Conservation (phyloP, 1,140 invertebrate genomes). For the Ylistrum balloti region DNA sequence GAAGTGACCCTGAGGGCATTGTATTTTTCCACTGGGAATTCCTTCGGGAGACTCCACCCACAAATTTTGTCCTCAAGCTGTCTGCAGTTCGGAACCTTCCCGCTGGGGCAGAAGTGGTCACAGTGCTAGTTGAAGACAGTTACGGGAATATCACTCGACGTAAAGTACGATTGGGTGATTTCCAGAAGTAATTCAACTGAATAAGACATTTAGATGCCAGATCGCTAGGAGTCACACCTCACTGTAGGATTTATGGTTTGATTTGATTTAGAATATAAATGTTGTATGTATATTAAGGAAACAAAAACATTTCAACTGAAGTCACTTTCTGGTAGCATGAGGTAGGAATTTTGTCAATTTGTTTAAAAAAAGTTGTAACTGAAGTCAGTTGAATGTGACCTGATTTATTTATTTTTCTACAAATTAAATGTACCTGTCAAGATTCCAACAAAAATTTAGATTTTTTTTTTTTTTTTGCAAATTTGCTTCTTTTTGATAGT, state of each 20-base stretch:
- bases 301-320: background rate
- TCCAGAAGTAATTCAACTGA: slow-evolving; percentile 51
- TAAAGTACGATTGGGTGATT: slow-evolving; percentile 71
- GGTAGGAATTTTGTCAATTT: too few species aligned
- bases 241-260: background rate
- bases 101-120: slow-evolving; percentile 65
- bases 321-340: background rate
- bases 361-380: too few species aligned
- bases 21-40: slow-evolving; percentile 88
- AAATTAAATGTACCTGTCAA: too few species aligned
- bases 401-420: too few species aligned
- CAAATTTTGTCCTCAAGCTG: slow-evolving; percentile 70
- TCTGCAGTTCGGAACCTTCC: slow-evolving; percentile 73
- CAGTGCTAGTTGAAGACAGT: slow-evolving; percentile 75
- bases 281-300: background rate
- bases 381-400: too few species aligned
- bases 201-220: background rate
- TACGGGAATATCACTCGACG: slow-evolving; percentile 78
- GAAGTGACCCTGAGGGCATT: slow-evolving; percentile 84
- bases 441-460: too few species aligned
- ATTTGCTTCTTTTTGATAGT: too few species aligned
- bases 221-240: background rate
- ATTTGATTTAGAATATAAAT: slow-evolving; percentile 12
- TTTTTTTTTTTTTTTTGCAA: too few species aligned
- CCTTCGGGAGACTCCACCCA: slow-evolving; percentile 70